These are phyloP conservation scores for Elephas maximus DNA, from an alignment of 2,113 vertebrate genomes.

Conservation along the genomic window DNA sequence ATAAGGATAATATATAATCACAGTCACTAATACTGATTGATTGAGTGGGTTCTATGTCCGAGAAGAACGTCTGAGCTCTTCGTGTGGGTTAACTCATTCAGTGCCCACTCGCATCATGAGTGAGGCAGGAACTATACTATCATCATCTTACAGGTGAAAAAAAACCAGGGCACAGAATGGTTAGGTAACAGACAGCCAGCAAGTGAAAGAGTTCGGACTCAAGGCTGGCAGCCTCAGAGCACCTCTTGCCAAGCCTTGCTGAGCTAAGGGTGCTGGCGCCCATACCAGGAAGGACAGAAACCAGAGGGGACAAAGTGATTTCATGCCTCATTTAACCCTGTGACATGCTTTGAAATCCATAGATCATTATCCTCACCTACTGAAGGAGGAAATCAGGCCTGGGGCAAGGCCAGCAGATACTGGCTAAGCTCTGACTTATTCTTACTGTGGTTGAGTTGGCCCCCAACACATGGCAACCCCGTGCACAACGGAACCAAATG, in stretches of 20 bases:
- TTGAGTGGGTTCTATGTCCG: not conserved
- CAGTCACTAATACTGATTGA: too few relatives aligned
- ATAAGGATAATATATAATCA: too few relatives aligned
- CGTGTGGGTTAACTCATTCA: not conserved
- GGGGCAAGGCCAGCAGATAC: not conserved
- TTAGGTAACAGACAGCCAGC: not conserved
- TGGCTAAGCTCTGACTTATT: too few relatives aligned
- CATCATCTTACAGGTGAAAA: not conserved
- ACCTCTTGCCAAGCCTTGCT: not conserved
- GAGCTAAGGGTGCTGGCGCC: constrained; percentile 9
- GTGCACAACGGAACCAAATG: too few relatives aligned
- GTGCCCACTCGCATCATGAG: not conserved
- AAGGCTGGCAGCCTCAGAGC: not conserved
- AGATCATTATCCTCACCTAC: constrained; percentile 21
- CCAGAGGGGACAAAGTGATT: constrained; percentile 23
- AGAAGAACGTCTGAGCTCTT: not conserved
- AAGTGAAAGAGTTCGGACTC: not conserved
- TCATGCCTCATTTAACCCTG: constrained; percentile 42
- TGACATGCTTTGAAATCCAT: constrained; percentile 18
- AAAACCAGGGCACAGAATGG: not conserved
- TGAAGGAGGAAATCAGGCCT: not conserved
- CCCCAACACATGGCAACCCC: too few relatives aligned
- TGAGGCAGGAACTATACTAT: not conserved
- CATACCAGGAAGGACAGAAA: constrained; percentile 14
- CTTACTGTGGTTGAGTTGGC: too few relatives aligned